phyloP scores from a whole-genome alignment of 2,797 vertebrate genomes.

The Florisuga fusca region DNA sequence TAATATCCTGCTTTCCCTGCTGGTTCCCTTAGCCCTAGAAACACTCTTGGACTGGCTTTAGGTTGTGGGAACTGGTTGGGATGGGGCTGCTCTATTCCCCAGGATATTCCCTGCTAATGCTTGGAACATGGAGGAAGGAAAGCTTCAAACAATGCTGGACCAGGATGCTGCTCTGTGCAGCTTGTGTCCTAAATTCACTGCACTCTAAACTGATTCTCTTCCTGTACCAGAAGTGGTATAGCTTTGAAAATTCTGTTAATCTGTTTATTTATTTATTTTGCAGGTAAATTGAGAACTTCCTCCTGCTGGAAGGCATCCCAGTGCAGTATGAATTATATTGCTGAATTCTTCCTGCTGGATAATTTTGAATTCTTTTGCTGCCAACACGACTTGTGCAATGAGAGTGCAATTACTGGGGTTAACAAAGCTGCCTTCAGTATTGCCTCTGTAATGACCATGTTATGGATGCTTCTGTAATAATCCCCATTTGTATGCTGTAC shows the following conservation, averaged over 20 bases:
- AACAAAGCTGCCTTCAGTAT: constrained; percentile 49
- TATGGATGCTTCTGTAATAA: constrained; percentile 44
- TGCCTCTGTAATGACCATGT: neutral
- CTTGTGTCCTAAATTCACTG: neutral
- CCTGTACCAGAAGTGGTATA: fast-evolving
- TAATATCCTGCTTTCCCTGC: neutral
- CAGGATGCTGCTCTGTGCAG: neutral
- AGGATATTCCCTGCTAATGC: neutral
- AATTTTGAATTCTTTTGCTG: constrained; percentile 60
- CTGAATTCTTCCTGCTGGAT: constrained; percentile 11
- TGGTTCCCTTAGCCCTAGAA: neutral
- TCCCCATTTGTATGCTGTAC: neutral
- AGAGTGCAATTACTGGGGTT: neutral
- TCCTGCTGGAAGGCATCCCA: constrained; percentile 22
- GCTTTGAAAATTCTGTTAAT: neutral
- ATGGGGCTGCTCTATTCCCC: neutral
- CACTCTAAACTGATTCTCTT: neutral
- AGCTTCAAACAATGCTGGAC: neutral
- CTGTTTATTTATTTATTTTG: neutral
- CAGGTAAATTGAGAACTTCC: constrained; percentile 61
- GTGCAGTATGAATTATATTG: constrained; percentile 33
- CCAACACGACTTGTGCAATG: constrained; percentile 59
- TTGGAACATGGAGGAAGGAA: neutral
- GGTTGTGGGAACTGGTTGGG: neutral
- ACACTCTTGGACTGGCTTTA: neutral